These are phyloP conservation scores for Erebia epiphron DNA, from an alignment of 2,888 invertebrate genomes.

Conservation along the genomic window DNA sequence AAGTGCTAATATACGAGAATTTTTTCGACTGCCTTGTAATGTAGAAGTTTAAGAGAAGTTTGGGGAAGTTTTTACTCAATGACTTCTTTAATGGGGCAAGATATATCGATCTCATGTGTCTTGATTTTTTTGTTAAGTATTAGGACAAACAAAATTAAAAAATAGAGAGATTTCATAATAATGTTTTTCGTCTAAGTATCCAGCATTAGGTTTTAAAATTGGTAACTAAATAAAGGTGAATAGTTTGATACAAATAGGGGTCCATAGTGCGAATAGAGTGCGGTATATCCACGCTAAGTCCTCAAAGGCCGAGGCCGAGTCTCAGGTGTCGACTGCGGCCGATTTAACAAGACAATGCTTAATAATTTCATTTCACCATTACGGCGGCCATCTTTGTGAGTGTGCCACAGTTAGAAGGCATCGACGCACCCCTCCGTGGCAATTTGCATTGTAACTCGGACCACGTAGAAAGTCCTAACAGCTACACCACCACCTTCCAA, in stretches of 20 bases:
- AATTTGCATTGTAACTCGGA: constrained; percentile 83
- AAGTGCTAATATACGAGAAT: constrained; percentile 47
- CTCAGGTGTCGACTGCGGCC: constrained; percentile 83
- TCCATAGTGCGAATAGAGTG: background rate
- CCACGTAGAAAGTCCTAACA: constrained; percentile 80
- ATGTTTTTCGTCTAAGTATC: background rate
- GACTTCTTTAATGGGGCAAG: background rate
- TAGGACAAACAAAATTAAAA: background rate
- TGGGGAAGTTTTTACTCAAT: constrained; percentile 2
- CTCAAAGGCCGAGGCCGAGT: constrained; percentile 49
- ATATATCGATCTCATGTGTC: background rate
- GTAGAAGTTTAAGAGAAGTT: constrained; percentile 12
- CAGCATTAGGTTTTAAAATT: background rate
- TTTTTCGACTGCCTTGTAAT: constrained; percentile 25
- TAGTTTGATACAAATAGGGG: background rate
- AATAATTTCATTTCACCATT: constrained; percentile 83
- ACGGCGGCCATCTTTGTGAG: constrained; percentile 81
- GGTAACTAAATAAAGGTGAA: background rate
- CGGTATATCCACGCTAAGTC: constrained; percentile 66
- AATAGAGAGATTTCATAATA: background rate
- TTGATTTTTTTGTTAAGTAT: background rate
- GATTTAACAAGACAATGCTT: constrained; percentile 83
- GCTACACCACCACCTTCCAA: constrained; percentile 80
- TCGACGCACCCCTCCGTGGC: constrained; percentile 79
- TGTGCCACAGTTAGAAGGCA: constrained; percentile 82